Evolutionary conservation across 2,113 vertebrate genomes (phyloP), one percentile per base, ranked within the genome.

Genomic region (Larimichthys polyactis): DNA sequence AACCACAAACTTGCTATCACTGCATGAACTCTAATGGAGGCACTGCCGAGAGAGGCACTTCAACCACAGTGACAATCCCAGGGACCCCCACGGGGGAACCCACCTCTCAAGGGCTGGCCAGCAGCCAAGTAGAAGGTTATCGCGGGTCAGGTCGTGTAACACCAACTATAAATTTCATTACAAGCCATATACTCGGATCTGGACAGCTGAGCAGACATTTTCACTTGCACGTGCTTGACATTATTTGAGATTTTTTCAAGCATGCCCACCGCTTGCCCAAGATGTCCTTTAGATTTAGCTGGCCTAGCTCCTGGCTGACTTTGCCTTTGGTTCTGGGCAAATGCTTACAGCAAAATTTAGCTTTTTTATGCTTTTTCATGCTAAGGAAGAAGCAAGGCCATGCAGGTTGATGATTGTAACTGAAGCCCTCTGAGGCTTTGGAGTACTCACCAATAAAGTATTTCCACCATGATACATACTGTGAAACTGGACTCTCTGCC

Each of bases 1-100:
- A 75, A 89, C 68, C 32, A n/a, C 74, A 78, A 75, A 77, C 74
- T 74, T 91, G 88, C 91, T 76, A 82, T 83, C 69, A 51, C 59
- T 70, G 85, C 84, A 80, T 54, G 60, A 57, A 77, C 78, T 88
- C 70, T 75, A 82, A 85, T 89, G 71, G 83, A 85, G 70, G 71
- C 62, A 68, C 60, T 64, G 63, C 57, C 66, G 40, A 71, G 72
- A 73, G 60, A 69, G 65, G 73, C 64, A 55, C 76, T 77, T 68
- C 55, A 57, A 57, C 43, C 29, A 43, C 46, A 55, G 65, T 64
- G 55, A 78, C 52, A 62, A 40, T 60, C 32, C 14, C 55, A 24
- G 58, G 10, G 67, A 78, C 14, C 52, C 46, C 7, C 69, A 71
- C 36, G 1, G 36, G 52, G 65, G 52, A 85, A 65, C 69, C 83